Conservation (phyloP, 1,140 invertebrate species). For the Plutomurus gul region DNA sequence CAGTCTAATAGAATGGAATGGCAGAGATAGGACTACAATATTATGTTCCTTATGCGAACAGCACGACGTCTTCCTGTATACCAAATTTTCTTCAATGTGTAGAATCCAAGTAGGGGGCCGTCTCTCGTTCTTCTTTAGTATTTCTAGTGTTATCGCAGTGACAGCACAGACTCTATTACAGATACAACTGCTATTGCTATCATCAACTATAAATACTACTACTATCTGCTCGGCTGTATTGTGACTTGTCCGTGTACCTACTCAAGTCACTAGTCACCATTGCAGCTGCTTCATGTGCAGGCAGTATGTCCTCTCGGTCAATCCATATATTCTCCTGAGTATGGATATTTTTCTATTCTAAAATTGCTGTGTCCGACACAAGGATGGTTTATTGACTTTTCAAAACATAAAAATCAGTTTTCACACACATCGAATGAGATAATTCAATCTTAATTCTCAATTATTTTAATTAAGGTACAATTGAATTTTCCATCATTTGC, state of each 20-base stretch:
- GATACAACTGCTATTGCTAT: slow-evolving; percentile 11
- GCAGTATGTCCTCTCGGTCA: no score
- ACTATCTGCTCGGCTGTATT: slow-evolving; percentile 7
- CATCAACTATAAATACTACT: slow-evolving; percentile 26
- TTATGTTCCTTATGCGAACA: background rate
- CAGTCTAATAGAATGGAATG: slow-evolving; percentile 7
- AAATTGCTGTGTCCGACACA: no score
- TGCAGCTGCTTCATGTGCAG: background rate
- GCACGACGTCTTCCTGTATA: slow-evolving; percentile 10
- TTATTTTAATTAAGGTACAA: no score
- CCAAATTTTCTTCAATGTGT: background rate
- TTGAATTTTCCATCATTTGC: no score
- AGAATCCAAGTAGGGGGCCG: background rate
- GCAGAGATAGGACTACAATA: slow-evolving; percentile 17
- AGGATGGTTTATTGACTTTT: no score
- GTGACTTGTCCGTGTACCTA: background rate
- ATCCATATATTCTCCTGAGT: no score
- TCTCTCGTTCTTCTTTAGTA: slow-evolving; percentile 16
- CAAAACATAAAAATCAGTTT: no score
- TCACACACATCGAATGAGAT: no score
- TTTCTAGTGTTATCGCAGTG: background rate
- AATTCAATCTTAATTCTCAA: no score
- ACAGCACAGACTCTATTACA: slow-evolving; percentile 7
- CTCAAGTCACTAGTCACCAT: background rate
- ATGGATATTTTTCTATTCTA: no score